phyloP scores from a whole-genome alignment of 2,888 invertebrate genomes.

The Antitype chi region DNA sequence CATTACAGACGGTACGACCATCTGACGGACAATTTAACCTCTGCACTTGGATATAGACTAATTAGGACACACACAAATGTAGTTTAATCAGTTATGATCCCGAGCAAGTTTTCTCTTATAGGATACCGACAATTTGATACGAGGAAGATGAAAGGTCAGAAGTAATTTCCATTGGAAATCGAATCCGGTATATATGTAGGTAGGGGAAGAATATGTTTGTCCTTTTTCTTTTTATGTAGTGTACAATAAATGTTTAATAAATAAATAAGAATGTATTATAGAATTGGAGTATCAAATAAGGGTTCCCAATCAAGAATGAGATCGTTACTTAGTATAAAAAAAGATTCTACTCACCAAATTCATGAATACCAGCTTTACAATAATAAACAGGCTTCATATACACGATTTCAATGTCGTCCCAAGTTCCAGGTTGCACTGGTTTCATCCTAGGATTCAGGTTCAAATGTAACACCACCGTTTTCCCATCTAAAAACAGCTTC shows the following conservation, averaged over 20 bases:
- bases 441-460: conserved; percentile 75
- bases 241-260: not conserved
- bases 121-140: conserved; percentile 13
- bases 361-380: conserved; percentile 73
- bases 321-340: not conserved
- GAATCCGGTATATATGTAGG: not conserved
- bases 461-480: conserved; percentile 78
- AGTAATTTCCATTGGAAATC: not conserved
- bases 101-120: not conserved
- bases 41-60: conserved; percentile 36
- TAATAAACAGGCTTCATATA: conserved; percentile 80
- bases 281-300: not conserved
- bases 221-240: not conserved
- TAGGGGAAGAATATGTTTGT: not conserved
- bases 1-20: conserved; percentile 1
- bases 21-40: conserved; percentile 38
- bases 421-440: conserved; percentile 75
- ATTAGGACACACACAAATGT: conserved; percentile 25
- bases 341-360: conserved; percentile 76
- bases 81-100: conserved; percentile 15
- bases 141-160: not conserved
- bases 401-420: conserved; percentile 76
- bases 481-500: conserved; percentile 78
- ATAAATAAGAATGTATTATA: not conserved
- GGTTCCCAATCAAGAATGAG: not conserved